These are phyloP conservation scores for Aplysina aerophoba DNA, from an alignment of 37 sponge, comb jelly and placozoan genomes.

Conservation along the genomic window DNA sequence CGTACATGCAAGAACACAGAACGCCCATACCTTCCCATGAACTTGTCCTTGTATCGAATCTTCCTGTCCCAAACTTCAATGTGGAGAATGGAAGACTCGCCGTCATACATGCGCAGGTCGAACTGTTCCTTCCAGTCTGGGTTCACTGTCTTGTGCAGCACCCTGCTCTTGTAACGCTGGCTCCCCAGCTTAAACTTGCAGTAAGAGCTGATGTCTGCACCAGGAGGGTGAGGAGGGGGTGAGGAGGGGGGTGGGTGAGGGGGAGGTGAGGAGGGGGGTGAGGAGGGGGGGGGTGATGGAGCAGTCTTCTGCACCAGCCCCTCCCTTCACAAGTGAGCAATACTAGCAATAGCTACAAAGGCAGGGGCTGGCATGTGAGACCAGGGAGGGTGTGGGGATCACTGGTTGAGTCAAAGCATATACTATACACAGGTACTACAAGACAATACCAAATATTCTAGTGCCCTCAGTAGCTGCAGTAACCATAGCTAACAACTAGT, in stretches of 20 bases:
- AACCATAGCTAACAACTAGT: background rate
- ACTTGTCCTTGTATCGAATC: conserved; percentile 80
- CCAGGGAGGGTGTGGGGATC: too few relatives aligned
- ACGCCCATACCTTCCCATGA: conserved; percentile 91
- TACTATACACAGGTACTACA: background rate
- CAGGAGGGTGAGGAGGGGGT: background rate
- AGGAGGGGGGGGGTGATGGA: too few relatives aligned
- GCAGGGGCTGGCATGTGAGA: too few relatives aligned
- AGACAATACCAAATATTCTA: background rate
- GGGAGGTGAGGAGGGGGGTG: too few relatives aligned
- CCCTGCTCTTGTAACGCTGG: conserved; percentile 88
- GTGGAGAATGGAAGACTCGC: conserved; percentile 60
- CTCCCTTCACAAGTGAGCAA: too few relatives aligned
- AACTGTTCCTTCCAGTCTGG: conserved; percentile 93
- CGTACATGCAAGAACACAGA: too few relatives aligned
- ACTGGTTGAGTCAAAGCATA: too few relatives aligned
- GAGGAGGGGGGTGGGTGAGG: too few relatives aligned
- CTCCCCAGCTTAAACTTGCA: conserved; percentile 89
- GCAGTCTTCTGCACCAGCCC: too few relatives aligned
- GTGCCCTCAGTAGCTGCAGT: background rate
- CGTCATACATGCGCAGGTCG: conserved; percentile 81
- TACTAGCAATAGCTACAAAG: too few relatives aligned
- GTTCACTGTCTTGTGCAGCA: conserved; percentile 64
- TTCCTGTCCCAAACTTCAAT: conserved; percentile 90
- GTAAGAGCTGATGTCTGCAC: conserved; percentile 82